A percentile compares a stretch with the other conserved stretches of the same genome.
Evolutionary conservation across 1,140 invertebrate species (phyloP).

Genomic region (Gryon sp.): DNA sequence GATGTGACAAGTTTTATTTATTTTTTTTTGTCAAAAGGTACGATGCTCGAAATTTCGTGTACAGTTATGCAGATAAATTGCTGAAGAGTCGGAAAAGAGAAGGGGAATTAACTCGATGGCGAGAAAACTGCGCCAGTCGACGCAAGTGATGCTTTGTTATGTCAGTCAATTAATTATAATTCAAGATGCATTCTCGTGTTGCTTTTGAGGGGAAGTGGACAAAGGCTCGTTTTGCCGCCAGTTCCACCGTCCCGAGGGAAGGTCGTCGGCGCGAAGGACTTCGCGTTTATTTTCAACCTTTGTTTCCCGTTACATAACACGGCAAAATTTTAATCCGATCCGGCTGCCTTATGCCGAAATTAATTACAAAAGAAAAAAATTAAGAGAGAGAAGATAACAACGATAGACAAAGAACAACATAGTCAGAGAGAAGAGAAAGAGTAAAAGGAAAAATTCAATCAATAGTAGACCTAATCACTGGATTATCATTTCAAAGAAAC

Average conservation of each 20-base stretch:
- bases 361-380: conserved; percentile 26
- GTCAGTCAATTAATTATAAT: conserved; percentile 71
- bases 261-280: conserved; percentile 34
- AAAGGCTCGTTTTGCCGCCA: conserved; percentile 55
- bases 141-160: conserved; percentile 58
- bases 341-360: conserved; percentile 26
- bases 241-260: conserved; percentile 39
- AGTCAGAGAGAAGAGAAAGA: not conserved
- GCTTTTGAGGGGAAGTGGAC: conserved; percentile 51
- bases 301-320: conserved; percentile 40
- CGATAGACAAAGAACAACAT: conserved; percentile 5
- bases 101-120: conserved; percentile 51
- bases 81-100: conserved; percentile 13
- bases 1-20: conserved; percentile 18
- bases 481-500: conserved; percentile 34
- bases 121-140: conserved; percentile 46
- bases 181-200: conserved; percentile 64
- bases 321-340: conserved; percentile 56
- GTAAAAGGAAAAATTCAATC: conserved; percentile 10
- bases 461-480: conserved; percentile 27
- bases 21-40: conserved; percentile 25
- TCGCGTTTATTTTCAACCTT: conserved; percentile 46
- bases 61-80: conserved; percentile 50
- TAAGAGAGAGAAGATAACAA: too few species aligned
- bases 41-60: conserved; percentile 24